Percentiles rank a stretch among this genome's conserved stretches.
Evolutionary conservation across 92 coral and sea anemone species (phyloP).

Genomic region (Virgularia gustaviana): DNA sequence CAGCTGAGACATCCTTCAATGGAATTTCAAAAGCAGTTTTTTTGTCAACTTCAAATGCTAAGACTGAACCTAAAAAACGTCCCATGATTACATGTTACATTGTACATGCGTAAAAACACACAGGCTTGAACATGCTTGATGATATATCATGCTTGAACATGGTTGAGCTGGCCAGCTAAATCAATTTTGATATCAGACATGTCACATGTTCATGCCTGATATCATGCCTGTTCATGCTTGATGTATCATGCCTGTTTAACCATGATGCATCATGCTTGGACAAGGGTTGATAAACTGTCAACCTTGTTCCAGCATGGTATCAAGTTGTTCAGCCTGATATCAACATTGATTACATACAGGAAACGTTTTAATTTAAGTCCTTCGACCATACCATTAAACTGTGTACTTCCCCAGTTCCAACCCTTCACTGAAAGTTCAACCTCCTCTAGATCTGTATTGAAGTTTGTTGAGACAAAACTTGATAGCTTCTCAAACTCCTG

Average conservation of each 20-base stretch:
- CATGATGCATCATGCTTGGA: too few relatives aligned
- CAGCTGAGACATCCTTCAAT: conserved; percentile 92
- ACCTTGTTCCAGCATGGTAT: too few relatives aligned
- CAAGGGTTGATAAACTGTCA: too few relatives aligned
- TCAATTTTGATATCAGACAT: too few relatives aligned
- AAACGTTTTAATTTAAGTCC: background rate
- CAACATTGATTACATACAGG: background rate
- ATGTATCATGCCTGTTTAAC: too few relatives aligned
- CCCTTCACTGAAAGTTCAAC: conserved; percentile 95
- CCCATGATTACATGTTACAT: too few relatives aligned
- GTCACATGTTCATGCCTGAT: too few relatives aligned
- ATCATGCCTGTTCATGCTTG: too few relatives aligned
- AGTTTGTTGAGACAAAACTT: conserved; percentile 67
- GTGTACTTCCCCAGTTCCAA: conserved; percentile 99
- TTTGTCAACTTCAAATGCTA: conserved; percentile 91
- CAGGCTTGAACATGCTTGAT: too few relatives aligned
- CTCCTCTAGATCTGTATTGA: conserved; percentile 69
- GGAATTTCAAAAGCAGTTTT: conserved; percentile 98
- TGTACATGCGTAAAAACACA: too few relatives aligned
- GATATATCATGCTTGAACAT: too few relatives aligned
- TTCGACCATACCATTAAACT: conserved; percentile 81
- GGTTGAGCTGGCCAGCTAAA: too few relatives aligned
- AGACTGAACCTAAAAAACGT: conserved; percentile 64
- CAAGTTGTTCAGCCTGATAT: background rate
- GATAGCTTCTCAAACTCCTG: conserved; percentile 85